Base-by-base conservation (phyloP, 2,797 vertebrate species). In the Toxotes lorentzi region DNA sequence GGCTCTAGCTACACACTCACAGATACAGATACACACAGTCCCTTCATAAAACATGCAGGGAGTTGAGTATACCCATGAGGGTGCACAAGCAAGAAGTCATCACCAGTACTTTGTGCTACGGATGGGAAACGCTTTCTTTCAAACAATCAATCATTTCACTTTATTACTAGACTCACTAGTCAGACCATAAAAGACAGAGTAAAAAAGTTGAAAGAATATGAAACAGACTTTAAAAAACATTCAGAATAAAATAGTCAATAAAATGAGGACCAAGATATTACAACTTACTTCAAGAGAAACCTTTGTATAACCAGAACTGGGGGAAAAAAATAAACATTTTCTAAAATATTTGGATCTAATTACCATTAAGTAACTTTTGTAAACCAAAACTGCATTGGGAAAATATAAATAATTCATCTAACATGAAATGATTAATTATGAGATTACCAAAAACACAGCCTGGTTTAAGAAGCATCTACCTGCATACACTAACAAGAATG, bases 1-100 rank as follows among this genome's bases (percentile, higher is more conserved):
- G 40, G 79, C 80, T 83, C 72, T 86, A 82, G 84, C 47, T 45
- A 34, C 59, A 73, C 65, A 60, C 56, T 77, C 68, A 71, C 58
- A 57, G 47, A 73, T 27, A 71, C 58, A 57, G 51, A 73, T 27
- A 65, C 53, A 79, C 63, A 75, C 40, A 34, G 40, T 60, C 17
- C 32, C 38, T 58, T 78, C 4, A 53, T 76, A 65, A 79, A 76
- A 79, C 43, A 73, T 65, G 62, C 69, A 75, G 68, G 41, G 24
- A 71, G 60, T 24, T 2, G 2, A 73, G 45, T 30, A 59, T 82
- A 63, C 35, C 51, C 56, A 53, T 74, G 64, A 81, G 43, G 57
- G 32, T 41, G 48, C 40, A 65, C 40, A 51, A 80, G 62, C 43
- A 64, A 54, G 61, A 73, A 77, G 45, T 77, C 54, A 59, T 56